Evolutionary conservation across 2,888 invertebrate species (phyloP).

Genomic region (Nycteola revayana): DNA sequence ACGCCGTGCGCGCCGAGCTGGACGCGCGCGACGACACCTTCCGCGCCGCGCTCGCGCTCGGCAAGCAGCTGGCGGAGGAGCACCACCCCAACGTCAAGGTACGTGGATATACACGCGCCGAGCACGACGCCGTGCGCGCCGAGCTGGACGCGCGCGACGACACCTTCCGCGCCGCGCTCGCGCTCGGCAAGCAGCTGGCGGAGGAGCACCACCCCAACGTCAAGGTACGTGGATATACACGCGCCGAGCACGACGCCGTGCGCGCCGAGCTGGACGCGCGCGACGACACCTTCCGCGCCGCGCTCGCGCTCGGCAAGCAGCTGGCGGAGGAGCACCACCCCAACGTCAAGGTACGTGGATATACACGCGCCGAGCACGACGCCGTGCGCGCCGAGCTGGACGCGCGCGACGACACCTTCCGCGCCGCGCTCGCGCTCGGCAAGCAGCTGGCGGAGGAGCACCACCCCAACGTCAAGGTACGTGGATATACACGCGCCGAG

Average conservation of each 20-base stretch:
- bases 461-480: conserved; percentile 80
- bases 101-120: conserved; percentile 87
- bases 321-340: conserved; percentile 93
- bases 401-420: conserved; percentile 69
- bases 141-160: conserved; percentile 56
- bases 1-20: conserved; percentile 91
- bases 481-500: conserved; percentile 83
- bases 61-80: conserved; percentile 91
- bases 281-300: conserved; percentile 82
- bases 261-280: conserved; percentile 42
- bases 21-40: conserved; percentile 91
- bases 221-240: conserved; percentile 43
- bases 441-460: conserved; percentile 92
- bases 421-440: conserved; percentile 87
- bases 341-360: conserved; percentile 4
- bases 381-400: conserved; percentile 53
- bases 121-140: conserved; percentile 93
- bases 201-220: conserved; percentile 86
- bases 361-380: conserved; percentile 85
- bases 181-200: conserved; percentile 91
- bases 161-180: conserved; percentile 85
- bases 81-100: conserved; percentile 84
- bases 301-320: conserved; percentile 88
- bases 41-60: conserved; percentile 87
- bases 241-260: conserved; percentile 84